Evolutionary conservation across 92 coral and sea anemone genomes (phyloP), one percentile per base, ranked within the genome.

Genomic region (Pocillopora grandis): DNA sequence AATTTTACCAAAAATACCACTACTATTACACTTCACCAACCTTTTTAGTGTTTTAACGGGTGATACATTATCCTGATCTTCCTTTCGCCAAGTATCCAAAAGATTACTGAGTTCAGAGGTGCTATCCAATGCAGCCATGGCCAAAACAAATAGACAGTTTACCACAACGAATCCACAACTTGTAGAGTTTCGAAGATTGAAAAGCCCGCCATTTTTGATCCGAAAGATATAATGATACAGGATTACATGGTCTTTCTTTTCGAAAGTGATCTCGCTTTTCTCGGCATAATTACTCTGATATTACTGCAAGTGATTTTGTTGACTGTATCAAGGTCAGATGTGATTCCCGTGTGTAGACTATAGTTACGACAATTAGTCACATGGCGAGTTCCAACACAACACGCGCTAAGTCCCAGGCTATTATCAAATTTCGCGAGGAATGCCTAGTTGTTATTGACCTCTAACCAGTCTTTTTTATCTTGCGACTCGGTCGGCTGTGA

Each of bases 111-210:
- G 77, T 71, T 87, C 97, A 21, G 84, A 78, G 23, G 94, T 86
- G 27, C 97, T 91, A 56, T 94, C 98, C 52, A 97, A 82, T 1
- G 97, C 97, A 65, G 98, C 93, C 96, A 96, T 96, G 36, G 62
- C 87, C 13, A n/a, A 10, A 36, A 2, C 72, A 4, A 71, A 23
- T 20, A 68, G 18, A 57, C 13, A 15, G 49, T 3, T 42, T 42
- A 42, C 49, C 5, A 42, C 49, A 42, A 42, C 49, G 49, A 42
- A 42, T 7, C 7, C 4, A 3, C 49, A 19, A 21, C 61, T 27
- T 65, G 63, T 15, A 35, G 77, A 58, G 35, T 11, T 33, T 0
- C n/a, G 7, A 19, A 20, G 77, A 81, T 81, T 31, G 77, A 71
- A 81, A 58, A 67, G 71, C 85, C 77, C 85, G 85, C 85, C 85